phyloP scores from a whole-genome alignment of 30 jellyfish, hydroid and myxozoan genomes.

The Clytia hemisphaerica region DNA sequence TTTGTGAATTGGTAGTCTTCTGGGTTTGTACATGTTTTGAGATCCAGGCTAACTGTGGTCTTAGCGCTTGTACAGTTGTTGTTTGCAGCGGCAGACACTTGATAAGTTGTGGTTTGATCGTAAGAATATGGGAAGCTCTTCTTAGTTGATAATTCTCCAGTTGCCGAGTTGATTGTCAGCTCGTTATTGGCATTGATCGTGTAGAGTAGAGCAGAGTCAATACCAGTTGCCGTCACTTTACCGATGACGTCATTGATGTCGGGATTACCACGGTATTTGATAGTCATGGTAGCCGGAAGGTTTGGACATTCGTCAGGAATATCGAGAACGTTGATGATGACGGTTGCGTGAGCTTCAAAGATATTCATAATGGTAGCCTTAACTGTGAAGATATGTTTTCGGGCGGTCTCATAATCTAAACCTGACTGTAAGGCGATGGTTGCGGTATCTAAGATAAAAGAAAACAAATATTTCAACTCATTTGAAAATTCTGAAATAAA shows the following conservation, averaged over 20 bases:
- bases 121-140: slow-evolving; percentile 18
- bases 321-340: slow-evolving; percentile 53
- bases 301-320: slow-evolving; percentile 58
- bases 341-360: slow-evolving; percentile 43
- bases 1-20: neutral
- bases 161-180: no score
- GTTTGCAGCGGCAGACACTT: slow-evolving; percentile 26
- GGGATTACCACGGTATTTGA: neutral
- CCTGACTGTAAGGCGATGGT: neutral
- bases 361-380: slow-evolving; percentile 38
- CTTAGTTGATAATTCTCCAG: no score
- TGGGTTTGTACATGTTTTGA: slow-evolving; percentile 3
- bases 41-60: neutral
- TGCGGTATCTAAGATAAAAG: slow-evolving; percentile 26
- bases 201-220: slow-evolving; percentile 46
- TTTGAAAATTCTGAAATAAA: no score
- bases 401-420: slow-evolving; percentile 49
- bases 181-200: slow-evolving; percentile 49
- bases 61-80: slow-evolving; percentile 44
- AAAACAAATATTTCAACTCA: no score
- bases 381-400: slow-evolving; percentile 56
- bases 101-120: slow-evolving; percentile 9
- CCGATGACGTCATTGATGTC: slow-evolving; percentile 26
- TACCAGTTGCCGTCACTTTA: slow-evolving; percentile 29
- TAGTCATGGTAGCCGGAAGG: neutral